phyloP scores from a whole-genome alignment of 2,797 vertebrate genomes.

The Cheirogaleus major region DNA sequence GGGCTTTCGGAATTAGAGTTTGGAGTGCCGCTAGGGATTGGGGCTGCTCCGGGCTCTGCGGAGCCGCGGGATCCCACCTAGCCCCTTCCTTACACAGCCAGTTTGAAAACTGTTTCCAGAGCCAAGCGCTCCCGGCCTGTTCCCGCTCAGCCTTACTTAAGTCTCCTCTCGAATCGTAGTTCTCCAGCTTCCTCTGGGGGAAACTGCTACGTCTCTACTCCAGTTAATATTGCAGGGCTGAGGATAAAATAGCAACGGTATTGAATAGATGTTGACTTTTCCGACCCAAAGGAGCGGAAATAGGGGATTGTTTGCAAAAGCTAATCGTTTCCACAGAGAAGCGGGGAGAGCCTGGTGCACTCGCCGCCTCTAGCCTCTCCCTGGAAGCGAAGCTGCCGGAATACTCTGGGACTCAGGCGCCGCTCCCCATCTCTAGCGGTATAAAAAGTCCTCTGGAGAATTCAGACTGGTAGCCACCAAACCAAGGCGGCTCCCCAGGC shows the following conservation, averaged over 20 bases:
- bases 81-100: rapidly evolving
- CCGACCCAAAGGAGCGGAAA: slow-evolving; percentile 63
- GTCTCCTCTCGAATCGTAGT: not conserved
- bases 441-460: not conserved
- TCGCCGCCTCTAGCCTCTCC: not conserved
- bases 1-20: not conserved
- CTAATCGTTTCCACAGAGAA: slow-evolving; percentile 43
- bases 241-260: slow-evolving; percentile 40
- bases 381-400: not conserved
- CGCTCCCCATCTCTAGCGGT: not conserved
- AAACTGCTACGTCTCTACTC: slow-evolving; percentile 37
- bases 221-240: slow-evolving; percentile 56
- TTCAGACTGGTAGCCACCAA: not conserved
- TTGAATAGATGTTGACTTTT: slow-evolving; percentile 69
- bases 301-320: slow-evolving; percentile 64
- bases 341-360: not conserved
- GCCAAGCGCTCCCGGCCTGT: not conserved
- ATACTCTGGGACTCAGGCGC: not conserved
- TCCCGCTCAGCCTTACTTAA: not conserved
- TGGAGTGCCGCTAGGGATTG: not conserved
- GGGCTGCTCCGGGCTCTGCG: no score
- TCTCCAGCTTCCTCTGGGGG: slow-evolving; percentile 15
- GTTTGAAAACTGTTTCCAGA: not conserved
- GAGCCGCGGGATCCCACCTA: not conserved
- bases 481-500: not conserved